Evolutionary conservation across 2,113 vertebrate genomes (phyloP).

Genomic region (Tauraco erythrolophus): DNA sequence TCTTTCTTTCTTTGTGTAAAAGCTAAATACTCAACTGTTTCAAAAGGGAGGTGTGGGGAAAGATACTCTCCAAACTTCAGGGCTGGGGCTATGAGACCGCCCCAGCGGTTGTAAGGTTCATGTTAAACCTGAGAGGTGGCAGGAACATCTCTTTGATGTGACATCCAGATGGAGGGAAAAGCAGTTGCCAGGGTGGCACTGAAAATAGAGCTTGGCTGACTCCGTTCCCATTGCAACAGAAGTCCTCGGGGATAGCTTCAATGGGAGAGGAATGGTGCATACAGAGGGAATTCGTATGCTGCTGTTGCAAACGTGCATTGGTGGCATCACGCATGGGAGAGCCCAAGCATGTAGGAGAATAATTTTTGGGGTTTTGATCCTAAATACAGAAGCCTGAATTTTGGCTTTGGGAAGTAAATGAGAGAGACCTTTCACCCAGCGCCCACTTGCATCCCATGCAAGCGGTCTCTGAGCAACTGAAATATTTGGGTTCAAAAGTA

Average conservation of each 20-base stretch:
- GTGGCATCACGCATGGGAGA: background rate
- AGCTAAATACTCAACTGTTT: background rate
- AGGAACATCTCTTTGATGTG: background rate
- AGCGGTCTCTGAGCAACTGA: background rate
- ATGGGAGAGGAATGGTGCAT: background rate
- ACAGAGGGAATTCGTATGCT: background rate
- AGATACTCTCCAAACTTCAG: background rate
- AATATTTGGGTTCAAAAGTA: background rate
- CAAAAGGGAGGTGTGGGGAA: background rate
- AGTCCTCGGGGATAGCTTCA: background rate
- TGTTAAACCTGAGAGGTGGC: conserved; percentile 3
- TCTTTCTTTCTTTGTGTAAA: background rate
- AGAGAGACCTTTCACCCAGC: background rate
- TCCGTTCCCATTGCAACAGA: background rate
- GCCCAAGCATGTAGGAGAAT: background rate
- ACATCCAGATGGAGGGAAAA: conserved; percentile 21
- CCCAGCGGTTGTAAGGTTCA: background rate
- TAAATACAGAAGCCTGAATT: background rate
- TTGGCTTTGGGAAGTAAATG: background rate
- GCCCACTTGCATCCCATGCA: background rate
- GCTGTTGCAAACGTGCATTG: background rate
- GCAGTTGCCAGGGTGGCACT: conserved; percentile 8
- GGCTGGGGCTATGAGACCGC: background rate
- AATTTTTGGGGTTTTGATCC: background rate
- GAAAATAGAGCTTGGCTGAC: background rate